Evolutionary conservation across 2,113 vertebrate species (phyloP), one percentile per base, ranked within the genome.

Genomic region (Ammodytes marinus): DNA sequence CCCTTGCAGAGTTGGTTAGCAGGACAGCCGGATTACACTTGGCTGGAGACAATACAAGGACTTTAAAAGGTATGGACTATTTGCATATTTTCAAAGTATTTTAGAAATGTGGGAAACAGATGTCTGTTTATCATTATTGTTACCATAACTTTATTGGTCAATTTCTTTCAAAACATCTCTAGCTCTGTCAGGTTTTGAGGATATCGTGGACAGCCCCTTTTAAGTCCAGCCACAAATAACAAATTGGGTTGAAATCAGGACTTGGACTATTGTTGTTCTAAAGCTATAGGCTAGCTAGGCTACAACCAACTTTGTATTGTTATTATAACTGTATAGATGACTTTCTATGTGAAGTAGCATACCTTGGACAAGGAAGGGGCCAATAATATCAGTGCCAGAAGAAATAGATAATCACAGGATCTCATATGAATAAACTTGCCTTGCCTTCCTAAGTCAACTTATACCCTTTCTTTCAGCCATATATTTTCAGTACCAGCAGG

Each of bases 1-100:
- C 90, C 82, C 86, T 91, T 90, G 89, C 91, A 82, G 85, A 71
- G 78, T 80, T 52, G 55, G 50, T 74, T 37, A 54, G 61, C 46
- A 88, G 58, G 43, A 80, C 79, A 70, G 66, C 85, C 52, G 84
- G 89, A 86, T 89, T 88, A 88, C 6, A 54, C 82, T 49, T 67
- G 65, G 17, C 60, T 46, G 69, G 73, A 70, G 54, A 89, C 78
- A 66, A 65, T 11, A 82, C 67, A 72, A 63, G 43, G 50, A 84
- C 86, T 78, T 59, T 1, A 37, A 69, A 74, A 89, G 84, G 88
- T 92, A 92, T 27, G 11, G 59, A 54, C 6, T 5, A 19, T 40
- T 46, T 42, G 6, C 0, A 39, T 50, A 50, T 47, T 13, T 58
- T 13, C 1, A 1, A 39, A 46, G 14, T 68, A 9, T 35, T 1